Conservation (phyloP, 92 coral and sea anemone species). For the Palythoa grandis region DNA sequence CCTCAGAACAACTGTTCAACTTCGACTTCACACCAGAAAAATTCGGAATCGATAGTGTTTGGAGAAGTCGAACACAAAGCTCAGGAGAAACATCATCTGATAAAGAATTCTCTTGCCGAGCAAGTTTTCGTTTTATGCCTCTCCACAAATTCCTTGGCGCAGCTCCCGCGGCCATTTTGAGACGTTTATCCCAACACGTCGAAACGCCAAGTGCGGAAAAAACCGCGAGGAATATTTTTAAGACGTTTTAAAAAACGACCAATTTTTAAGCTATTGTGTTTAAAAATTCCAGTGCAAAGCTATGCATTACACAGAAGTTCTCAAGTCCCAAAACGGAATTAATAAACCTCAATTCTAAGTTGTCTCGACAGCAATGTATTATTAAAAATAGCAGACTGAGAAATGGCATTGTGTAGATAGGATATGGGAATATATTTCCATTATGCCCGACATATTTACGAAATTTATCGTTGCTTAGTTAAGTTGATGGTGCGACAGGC, state of each 20-base stretch:
- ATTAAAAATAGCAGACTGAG: no score
- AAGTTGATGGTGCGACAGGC: no score
- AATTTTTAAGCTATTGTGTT: no score
- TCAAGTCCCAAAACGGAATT: no score
- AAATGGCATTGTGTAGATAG: no score
- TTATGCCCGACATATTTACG: no score
- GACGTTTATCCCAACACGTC: neutral
- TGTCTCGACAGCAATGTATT: no score
- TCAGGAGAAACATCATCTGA: slow-evolving; percentile 85
- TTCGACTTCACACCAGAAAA: slow-evolving; percentile 87
- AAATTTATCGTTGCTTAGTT: no score
- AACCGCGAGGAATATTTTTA: neutral
- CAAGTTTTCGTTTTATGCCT: slow-evolving; percentile 54
- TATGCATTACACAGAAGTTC: no score
- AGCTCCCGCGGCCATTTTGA: slow-evolving; percentile 40
- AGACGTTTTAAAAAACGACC: neutral
- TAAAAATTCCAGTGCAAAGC: no score
- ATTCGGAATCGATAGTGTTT: slow-evolving; percentile 76
- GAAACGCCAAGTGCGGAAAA: neutral
- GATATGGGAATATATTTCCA: no score
- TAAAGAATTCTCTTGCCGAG: slow-evolving; percentile 39
- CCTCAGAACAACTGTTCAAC: slow-evolving; percentile 70
- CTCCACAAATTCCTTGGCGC: slow-evolving; percentile 60
- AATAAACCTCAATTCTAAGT: no score
- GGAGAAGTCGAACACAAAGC: slow-evolving; percentile 83